Percentiles rank a stretch among this genome's conserved stretches.
These are phyloP conservation scores for Mechanitis mazaeus DNA, from an alignment of 2,888 invertebrate genomes.

Conservation along the genomic window DNA sequence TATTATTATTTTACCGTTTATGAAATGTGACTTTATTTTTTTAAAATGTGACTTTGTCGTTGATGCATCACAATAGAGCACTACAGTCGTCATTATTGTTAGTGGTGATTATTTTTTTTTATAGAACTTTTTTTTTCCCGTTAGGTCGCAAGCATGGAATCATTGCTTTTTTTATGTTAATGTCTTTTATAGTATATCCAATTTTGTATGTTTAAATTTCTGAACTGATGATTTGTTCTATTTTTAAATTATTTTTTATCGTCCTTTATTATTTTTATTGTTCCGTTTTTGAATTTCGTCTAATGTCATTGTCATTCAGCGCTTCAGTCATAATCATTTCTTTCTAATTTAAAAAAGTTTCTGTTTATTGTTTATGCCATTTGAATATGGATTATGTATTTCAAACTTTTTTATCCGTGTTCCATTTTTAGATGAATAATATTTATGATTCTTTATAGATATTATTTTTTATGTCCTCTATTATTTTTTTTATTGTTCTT, in stretches of 20 bases:
- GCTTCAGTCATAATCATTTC: conserved; percentile 37
- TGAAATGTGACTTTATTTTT: conserved; percentile 40
- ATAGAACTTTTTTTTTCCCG: conserved; percentile 32
- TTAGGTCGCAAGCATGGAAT: conserved; percentile 39
- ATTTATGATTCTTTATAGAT: not conserved
- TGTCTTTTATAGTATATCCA: not conserved
- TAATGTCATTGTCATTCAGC: conserved; percentile 54
- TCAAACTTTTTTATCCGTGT: too few relatives aligned
- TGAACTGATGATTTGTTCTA: too few relatives aligned
- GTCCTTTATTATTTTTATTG: not conserved
- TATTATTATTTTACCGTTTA: conserved; percentile 41
- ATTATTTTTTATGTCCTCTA: not conserved
- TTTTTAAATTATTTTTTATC: too few relatives aligned
- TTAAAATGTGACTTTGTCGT: conserved; percentile 35
- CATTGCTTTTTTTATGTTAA: not conserved
- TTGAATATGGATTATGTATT: too few relatives aligned
- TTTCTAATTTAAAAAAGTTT: too few relatives aligned
- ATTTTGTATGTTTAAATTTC: too few relatives aligned
- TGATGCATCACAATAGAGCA: conserved; percentile 49
- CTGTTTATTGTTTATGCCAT: too few relatives aligned
- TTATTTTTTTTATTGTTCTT: not conserved
- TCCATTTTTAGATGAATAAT: too few relatives aligned
- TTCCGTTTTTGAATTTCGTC: conserved; percentile 34
- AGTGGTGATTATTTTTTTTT: not conserved
- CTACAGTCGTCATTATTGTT: conserved; percentile 50